Base-by-base conservation (phyloP, 2,888 invertebrate genomes). In the Rhopalosiphum nymphaeae region DNA sequence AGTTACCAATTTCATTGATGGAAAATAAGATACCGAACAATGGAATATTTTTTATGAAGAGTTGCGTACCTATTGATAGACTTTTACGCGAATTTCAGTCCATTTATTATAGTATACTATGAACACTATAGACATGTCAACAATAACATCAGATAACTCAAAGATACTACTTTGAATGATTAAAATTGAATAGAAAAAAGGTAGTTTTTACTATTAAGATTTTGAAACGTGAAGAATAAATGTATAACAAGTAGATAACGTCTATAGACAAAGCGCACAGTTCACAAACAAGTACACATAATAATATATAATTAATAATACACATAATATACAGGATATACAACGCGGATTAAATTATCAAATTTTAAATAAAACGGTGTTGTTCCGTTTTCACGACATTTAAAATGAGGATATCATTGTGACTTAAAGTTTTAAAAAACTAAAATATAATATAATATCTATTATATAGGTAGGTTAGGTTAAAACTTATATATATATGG, bases 1-100 rank as follows among this genome's bases (percentile, higher is more conserved):
- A 93, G n/a, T 86, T 56, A n/a, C 21, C 29, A 53, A 89, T 93
- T 93, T 92, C 56, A 78, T 56, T n/a, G 78, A 93, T 56, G 42
- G 88, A 9, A 56, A 78, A 93, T 57, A 78, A 88, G 53, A 53
- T 93, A 85, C 53, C 9, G 67, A 92, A 93, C 78, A 93, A 89
- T 44, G 56, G 56, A 89, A 29, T 29, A 10, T 56, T 87, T 44
- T 91, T 87, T 53, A 36, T 26, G 21, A 42, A 84, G 21, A 36
- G 78, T 67, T 36, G n/a, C 5, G 85, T 85, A 21, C 10, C 16
- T 46, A 13, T 36, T 13, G 36, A 89, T 29, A n/a, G 42, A 42
- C n/a, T 49, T 29, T 53, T 87, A 49, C 49, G 53, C 7, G 49
- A 87, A 49, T 49, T 86, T 61, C 87, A 42, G 56, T 56, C 53